Conservation (phyloP, 2,888 invertebrate genomes). For the Drosophila koepferae region DNA sequence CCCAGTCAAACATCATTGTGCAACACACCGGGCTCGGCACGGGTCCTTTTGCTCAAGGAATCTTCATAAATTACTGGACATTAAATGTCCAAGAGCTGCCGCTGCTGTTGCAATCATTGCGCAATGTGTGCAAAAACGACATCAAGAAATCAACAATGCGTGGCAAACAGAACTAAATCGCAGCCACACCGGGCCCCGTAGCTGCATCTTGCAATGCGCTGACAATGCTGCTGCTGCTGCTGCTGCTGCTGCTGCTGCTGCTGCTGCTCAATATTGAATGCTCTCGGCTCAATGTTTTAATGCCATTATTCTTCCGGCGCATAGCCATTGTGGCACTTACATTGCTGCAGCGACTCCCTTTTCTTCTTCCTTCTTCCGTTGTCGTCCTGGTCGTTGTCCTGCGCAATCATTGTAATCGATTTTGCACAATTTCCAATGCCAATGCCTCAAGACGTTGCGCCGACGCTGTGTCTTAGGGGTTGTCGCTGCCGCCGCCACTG, state of each 20-base stretch:
- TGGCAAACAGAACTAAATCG: slow-evolving; percentile 62
- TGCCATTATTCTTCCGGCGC: slow-evolving; percentile 79
- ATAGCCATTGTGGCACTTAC: slow-evolving; percentile 66
- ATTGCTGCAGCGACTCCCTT: slow-evolving; percentile 39
- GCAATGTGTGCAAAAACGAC: slow-evolving; percentile 72
- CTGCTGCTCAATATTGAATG: too few relatives aligned
- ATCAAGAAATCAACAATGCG: slow-evolving; percentile 79
- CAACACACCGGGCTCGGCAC: slow-evolving; percentile 78
- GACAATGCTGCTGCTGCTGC: slow-evolving; percentile 50
- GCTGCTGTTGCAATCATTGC: slow-evolving; percentile 61
- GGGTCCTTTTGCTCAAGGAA: slow-evolving; percentile 51
- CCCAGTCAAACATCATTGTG: slow-evolving; percentile 48
- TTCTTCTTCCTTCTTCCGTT: slow-evolving; percentile 59
- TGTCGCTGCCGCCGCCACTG: slow-evolving; percentile 52
- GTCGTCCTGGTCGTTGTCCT: slow-evolving; percentile 50
- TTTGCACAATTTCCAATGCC: slow-evolving; percentile 80
- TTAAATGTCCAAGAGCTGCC: slow-evolving; percentile 44
- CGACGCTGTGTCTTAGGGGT: slow-evolving; percentile 28
- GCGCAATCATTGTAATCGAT: slow-evolving; percentile 80
- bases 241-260: too few relatives aligned
- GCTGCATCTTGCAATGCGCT: slow-evolving; percentile 62
- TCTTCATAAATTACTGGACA: slow-evolving; percentile 75
- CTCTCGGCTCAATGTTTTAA: slow-evolving; percentile 35
- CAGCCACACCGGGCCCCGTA: slow-evolving; percentile 61
- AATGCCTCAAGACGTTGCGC: slow-evolving; percentile 62